These are phyloP conservation scores for Malacoctenus gilli DNA, from an alignment of 2,797 vertebrate genomes.

Conservation along the genomic window DNA sequence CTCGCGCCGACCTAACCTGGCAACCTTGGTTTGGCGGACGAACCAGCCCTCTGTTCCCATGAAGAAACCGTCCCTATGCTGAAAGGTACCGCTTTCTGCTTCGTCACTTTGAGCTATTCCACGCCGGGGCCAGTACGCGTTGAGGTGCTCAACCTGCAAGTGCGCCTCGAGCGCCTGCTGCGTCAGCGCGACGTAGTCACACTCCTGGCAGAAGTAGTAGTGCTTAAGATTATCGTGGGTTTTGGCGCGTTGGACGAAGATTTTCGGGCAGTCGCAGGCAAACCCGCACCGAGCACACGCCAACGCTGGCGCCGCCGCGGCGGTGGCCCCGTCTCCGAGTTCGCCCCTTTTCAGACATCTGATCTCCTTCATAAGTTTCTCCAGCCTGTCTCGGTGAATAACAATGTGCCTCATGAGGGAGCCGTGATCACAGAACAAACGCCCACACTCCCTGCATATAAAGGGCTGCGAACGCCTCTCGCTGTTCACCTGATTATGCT, in stretches of 20 bases:
- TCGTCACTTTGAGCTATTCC: slow-evolving; percentile 57
- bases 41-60: slow-evolving; percentile 74
- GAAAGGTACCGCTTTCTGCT: slow-evolving; percentile 71
- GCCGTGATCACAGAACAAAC: slow-evolving; percentile 91
- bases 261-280: slow-evolving; percentile 88
- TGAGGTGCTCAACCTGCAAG: slow-evolving; percentile 79
- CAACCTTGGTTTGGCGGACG: slow-evolving; percentile 27
- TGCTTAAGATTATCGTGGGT: slow-evolving; percentile 88
- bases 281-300: slow-evolving; percentile 87
- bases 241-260: slow-evolving; percentile 88
- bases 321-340: slow-evolving; percentile 82
- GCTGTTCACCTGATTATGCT: slow-evolving; percentile 92
- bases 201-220: slow-evolving; percentile 88
- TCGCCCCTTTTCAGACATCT: slow-evolving; percentile 87
- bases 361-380: slow-evolving; percentile 91
- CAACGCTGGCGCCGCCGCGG: too few relatives aligned
- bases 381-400: slow-evolving; percentile 91
- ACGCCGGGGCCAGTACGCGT: slow-evolving; percentile 78
- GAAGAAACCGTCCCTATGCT: slow-evolving; percentile 85
- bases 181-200: slow-evolving; percentile 87
- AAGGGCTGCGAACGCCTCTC: slow-evolving; percentile 88
- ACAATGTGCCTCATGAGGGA: slow-evolving; percentile 94
- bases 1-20: slow-evolving; percentile 28
- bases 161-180: slow-evolving; percentile 87
- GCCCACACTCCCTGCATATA: slow-evolving; percentile 93